A percentile compares a stretch with the other conserved stretches of the same genome.
Evolutionary conservation across 2,113 vertebrate genomes (phyloP).

Genomic region (Tichodroma muraria): DNA sequence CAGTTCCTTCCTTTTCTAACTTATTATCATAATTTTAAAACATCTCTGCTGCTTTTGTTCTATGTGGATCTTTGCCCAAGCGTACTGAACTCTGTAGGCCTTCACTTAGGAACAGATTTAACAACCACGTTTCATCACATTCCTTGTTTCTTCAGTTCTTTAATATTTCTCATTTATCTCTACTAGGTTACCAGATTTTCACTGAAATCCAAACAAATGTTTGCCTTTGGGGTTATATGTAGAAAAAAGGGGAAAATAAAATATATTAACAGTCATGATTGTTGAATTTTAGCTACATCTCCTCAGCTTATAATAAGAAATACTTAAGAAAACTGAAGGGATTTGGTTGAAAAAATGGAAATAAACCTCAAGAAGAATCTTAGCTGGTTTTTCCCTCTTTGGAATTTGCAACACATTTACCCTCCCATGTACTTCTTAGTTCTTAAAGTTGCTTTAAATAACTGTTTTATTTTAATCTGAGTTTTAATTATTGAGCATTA

Average conservation of each 20-base stretch:
- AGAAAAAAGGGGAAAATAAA: constrained; percentile 9
- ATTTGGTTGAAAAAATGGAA: background rate
- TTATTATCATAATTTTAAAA: background rate
- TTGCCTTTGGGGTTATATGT: background rate
- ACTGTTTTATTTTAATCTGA: background rate
- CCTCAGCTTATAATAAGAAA: background rate
- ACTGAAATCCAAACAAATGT: background rate
- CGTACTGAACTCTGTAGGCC: background rate
- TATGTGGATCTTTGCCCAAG: background rate
- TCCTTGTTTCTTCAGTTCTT: background rate
- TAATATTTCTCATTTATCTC: constrained; percentile 9
- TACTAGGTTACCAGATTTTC: background rate
- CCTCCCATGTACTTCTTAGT: background rate
- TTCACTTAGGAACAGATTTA: constrained; percentile 4
- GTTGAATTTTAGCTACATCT: background rate
- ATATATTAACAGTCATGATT: background rate
- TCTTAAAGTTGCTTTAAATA: background rate
- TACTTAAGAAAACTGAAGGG: background rate
- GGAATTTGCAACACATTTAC: background rate
- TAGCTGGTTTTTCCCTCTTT: background rate
- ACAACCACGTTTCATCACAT: background rate
- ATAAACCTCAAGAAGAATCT: background rate
- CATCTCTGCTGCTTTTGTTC: constrained; percentile 13
- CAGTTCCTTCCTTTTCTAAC: constrained; percentile 27
- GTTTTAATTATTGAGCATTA: background rate